phyloP scores from a whole-genome alignment of 92 coral and sea anemone species.

The Siderastrea siderea region DNA sequence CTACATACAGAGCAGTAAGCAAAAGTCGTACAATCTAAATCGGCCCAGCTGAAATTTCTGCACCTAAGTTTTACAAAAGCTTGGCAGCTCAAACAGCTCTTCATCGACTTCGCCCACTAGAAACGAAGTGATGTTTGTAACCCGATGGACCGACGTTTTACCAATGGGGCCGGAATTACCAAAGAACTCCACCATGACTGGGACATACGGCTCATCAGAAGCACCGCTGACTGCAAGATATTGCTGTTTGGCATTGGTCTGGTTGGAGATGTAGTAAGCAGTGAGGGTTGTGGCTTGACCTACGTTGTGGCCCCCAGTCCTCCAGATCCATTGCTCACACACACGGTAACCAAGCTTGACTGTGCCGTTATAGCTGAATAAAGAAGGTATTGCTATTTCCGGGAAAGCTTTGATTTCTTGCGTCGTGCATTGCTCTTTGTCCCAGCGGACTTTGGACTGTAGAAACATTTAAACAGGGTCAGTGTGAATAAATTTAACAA shows the following conservation, averaged over 20 bases:
- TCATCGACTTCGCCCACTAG: constrained; percentile 17
- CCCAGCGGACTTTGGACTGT: constrained; percentile 49
- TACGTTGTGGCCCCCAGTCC: constrained; percentile 58
- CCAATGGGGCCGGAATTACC: not conserved
- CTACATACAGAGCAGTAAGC: too few relatives aligned
- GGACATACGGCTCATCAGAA: not conserved
- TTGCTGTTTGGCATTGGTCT: constrained; percentile 18
- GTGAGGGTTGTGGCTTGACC: constrained; percentile 18
- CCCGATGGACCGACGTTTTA: not conserved
- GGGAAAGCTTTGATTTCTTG: constrained; percentile 32
- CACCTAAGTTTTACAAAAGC: constrained; percentile 14
- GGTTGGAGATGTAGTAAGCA: constrained; percentile 16
- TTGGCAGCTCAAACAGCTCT: constrained; percentile 5
- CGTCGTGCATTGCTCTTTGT: constrained; percentile 6
- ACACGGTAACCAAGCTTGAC: constrained; percentile 43
- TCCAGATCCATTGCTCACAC: constrained; percentile 82
- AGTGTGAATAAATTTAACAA: too few relatives aligned
- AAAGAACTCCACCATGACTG: not conserved
- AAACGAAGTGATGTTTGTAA: constrained; percentile 7
- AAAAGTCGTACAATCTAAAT: too few relatives aligned
- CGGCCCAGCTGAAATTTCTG: not conserved
- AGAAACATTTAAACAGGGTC: too few relatives aligned
- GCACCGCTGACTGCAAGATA: constrained; percentile 9
- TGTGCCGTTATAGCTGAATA: constrained; percentile 65
- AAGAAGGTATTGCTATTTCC: constrained; percentile 33